These are phyloP conservation scores for Mionectes macconnelli DNA, from an alignment of 2,113 vertebrate species.

Conservation along the genomic window DNA sequence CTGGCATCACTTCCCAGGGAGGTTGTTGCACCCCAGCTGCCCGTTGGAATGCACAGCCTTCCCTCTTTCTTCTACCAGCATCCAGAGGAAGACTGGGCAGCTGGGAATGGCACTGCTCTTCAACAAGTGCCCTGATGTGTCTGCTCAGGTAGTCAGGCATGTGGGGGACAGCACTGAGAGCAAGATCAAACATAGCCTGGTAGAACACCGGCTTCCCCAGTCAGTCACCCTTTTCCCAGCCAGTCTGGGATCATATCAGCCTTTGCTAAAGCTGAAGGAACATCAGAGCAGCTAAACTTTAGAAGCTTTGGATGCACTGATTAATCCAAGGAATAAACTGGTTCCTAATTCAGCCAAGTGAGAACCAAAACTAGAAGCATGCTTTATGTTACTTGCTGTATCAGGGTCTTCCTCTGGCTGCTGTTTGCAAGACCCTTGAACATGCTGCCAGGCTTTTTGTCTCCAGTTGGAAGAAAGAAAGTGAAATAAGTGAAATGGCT, in stretches of 20 bases:
- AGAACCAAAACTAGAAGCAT: neutral
- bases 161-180: fast-evolving
- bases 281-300: neutral
- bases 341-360: neutral
- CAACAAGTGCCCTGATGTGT: fast-evolving
- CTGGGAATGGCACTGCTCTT: neutral
- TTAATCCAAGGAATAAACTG: neutral
- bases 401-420: neutral
- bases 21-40: neutral
- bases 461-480: neutral
- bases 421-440: neutral
- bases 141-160: neutral
- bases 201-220: fast-evolving
- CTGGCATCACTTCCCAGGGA: neutral
- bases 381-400: neutral
- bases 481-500: neutral
- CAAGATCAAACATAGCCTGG: neutral
- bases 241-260: neutral
- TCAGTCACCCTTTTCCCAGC: neutral
- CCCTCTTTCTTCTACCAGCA: neutral
- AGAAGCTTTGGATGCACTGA: neutral
- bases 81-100: neutral
- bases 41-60: neutral
- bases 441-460: neutral
- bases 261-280: neutral